Conservation (phyloP, 2,113 vertebrate species). For the Canis aureus region DNA sequence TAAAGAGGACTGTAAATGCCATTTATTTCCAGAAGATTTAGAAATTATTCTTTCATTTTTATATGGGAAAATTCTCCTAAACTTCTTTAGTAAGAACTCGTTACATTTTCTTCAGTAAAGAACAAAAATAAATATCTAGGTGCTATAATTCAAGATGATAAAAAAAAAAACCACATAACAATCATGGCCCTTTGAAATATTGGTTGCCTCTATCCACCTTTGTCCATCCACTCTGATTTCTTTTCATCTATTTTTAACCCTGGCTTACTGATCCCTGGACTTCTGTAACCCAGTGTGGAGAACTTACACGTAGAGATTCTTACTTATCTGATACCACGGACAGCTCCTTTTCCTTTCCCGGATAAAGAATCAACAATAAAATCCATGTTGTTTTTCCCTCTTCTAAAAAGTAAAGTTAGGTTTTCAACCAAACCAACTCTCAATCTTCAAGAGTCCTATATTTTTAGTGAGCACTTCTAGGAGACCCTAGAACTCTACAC, state of each 20-base stretch:
- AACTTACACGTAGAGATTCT: background rate
- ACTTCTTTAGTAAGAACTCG: background rate
- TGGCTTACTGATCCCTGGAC: background rate
- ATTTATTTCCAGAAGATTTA: slow-evolving; percentile 2
- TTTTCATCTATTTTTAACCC: background rate
- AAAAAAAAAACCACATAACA: background rate
- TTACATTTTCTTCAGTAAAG: background rate
- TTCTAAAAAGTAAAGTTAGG: background rate
- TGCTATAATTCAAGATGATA: background rate
- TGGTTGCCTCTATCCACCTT: background rate
- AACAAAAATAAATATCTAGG: background rate
- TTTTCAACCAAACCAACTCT: background rate
- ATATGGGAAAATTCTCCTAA: background rate
- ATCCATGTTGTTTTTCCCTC: slow-evolving; percentile 16
- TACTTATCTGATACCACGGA: background rate
- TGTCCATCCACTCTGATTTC: background rate
- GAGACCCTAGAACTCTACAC: background rate
- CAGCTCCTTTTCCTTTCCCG: background rate
- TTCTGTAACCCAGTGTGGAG: background rate
- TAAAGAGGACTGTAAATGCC: background rate
- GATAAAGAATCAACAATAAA: background rate
- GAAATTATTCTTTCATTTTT: slow-evolving; percentile 26
- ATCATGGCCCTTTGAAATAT: background rate
- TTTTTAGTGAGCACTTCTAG: background rate
- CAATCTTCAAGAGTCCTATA: background rate